Evolutionary conservation across 2,888 invertebrate species (phyloP).

Genomic region (Temnothorax ravouxi): DNA sequence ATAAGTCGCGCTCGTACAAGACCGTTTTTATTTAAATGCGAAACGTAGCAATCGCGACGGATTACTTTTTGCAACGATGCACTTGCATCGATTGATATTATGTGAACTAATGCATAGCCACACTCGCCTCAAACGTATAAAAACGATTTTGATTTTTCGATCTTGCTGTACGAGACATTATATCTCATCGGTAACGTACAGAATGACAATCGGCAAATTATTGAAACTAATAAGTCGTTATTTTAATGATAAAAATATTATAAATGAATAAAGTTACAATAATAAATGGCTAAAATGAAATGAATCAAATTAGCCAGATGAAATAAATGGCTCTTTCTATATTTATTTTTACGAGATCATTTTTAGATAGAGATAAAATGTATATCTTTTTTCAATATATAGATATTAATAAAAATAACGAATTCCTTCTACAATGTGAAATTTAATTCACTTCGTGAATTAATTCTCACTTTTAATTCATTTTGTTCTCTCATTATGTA

Average conservation of each 20-base stretch:
- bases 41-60: background rate
- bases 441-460: background rate
- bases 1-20: slow-evolving; percentile 11
- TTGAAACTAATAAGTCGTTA: background rate
- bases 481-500: background rate
- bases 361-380: no score
- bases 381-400: background rate
- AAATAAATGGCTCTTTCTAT: background rate
- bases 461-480: background rate
- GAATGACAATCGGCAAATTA: background rate
- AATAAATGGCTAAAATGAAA: background rate
- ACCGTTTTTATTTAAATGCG: slow-evolving; percentile 21
- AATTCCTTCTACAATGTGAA: background rate
- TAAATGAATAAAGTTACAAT: background rate
- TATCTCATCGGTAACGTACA: background rate
- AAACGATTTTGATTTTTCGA: background rate
- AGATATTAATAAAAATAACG: background rate
- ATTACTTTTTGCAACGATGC: background rate
- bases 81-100: background rate
- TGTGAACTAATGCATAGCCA: background rate
- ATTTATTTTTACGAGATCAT: background rate
- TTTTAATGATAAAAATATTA: background rate
- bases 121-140: background rate
- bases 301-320: background rate
- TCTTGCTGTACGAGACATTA: background rate